A percentile compares a stretch with the other conserved stretches of the same genome.
Conservation (phyloP, 2,797 vertebrate species). For the Tinamus major region DNA sequence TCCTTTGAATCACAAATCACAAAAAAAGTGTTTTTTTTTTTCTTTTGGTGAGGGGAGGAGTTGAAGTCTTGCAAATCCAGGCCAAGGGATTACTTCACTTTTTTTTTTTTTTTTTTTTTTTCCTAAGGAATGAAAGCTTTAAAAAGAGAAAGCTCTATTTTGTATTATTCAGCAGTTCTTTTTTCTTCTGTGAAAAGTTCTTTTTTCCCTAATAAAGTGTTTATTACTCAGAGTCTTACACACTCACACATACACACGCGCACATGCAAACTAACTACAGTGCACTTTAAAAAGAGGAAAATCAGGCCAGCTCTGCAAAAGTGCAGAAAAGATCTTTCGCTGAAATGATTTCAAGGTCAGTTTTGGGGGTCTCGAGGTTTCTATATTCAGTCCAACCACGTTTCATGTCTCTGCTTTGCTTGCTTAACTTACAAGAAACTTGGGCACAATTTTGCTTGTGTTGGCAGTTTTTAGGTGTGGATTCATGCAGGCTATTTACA, state of each 20-base stretch:
- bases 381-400: constrained; percentile 80
- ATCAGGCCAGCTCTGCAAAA: constrained; percentile 70
- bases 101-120: background rate
- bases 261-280: background rate
- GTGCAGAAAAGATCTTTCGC: constrained; percentile 58
- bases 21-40: background rate
- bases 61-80: constrained; percentile 43
- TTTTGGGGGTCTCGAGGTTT: constrained; percentile 80
- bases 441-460: constrained; percentile 82
- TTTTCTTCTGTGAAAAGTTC: constrained; percentile 28
- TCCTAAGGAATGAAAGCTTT: constrained; percentile 10
- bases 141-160: constrained; percentile 24
- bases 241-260: background rate
- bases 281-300: constrained; percentile 54
- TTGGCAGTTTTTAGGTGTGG: constrained; percentile 85
- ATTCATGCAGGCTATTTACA: constrained; percentile 83
- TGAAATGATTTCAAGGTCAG: constrained; percentile 80
- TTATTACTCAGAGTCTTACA: constrained; percentile 52
- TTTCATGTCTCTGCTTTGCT: constrained; percentile 81
- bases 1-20: constrained; percentile 36
- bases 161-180: constrained; percentile 69
- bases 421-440: constrained; percentile 84
- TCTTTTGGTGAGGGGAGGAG: background rate
- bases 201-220: background rate
- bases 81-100: constrained; percentile 40